Percentiles rank a stretch among this genome's conserved stretches.
These are phyloP conservation scores for Drosophila nebulosa DNA, from an alignment of 1,140 invertebrate species.

Conservation along the genomic window DNA sequence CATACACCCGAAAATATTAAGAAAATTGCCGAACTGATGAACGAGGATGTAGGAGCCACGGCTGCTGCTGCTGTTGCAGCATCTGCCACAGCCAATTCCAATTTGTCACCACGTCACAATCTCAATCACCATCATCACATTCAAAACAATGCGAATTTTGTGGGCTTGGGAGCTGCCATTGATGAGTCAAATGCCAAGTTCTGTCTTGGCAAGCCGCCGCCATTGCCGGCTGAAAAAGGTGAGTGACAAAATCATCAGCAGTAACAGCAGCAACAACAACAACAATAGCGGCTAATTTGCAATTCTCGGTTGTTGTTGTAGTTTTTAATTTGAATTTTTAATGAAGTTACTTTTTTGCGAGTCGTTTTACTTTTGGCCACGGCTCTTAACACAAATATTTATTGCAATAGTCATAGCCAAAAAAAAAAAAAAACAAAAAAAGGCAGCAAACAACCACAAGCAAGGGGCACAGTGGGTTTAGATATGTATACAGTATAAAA, in stretches of 20 bases:
- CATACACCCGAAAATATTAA: constrained; percentile 77
- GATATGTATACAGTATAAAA: constrained; percentile 6
- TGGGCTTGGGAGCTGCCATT: constrained; percentile 71
- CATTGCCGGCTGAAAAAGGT: constrained; percentile 74
- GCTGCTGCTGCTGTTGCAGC: neutral
- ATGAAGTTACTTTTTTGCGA: constrained; percentile 64
- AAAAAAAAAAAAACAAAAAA: neutral
- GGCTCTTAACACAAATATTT: constrained; percentile 68
- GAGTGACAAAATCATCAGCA: constrained; percentile 23
- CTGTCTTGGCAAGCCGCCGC: constrained; percentile 72
- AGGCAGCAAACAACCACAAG: too few species aligned
- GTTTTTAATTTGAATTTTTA: constrained; percentile 73
- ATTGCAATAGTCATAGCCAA: constrained; percentile 69
- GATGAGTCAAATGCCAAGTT: constrained; percentile 76
- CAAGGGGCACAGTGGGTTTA: constrained; percentile 2
- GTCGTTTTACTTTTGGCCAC: constrained; percentile 44
- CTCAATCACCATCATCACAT: constrained; percentile 4
- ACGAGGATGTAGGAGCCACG: constrained; percentile 19
- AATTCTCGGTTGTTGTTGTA: constrained; percentile 16
- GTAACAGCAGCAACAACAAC: constrained; percentile 20
- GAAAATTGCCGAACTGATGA: constrained; percentile 78
- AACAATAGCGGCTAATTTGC: constrained; percentile 29
- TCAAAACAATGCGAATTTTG: constrained; percentile 36
- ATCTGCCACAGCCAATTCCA: neutral
- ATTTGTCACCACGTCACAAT: constrained; percentile 29